Evolutionary conservation across 2,113 vertebrate genomes (phyloP).

Genomic region (Lepus europaeus): DNA sequence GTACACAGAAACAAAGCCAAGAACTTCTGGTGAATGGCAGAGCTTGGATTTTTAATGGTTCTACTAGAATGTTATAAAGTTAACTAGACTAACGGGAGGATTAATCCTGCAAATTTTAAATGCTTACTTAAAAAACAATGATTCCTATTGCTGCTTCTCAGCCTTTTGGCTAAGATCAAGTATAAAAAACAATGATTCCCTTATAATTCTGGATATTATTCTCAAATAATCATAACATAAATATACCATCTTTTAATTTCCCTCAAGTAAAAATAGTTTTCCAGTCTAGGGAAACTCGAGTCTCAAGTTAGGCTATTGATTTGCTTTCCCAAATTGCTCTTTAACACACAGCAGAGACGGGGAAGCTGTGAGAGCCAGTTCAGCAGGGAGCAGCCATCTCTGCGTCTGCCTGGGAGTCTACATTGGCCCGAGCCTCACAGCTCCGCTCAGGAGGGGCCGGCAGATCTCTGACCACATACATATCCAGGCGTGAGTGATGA

Average conservation of each 20-base stretch:
- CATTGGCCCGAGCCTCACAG: neutral
- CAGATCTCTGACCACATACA: neutral
- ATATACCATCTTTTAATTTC: neutral
- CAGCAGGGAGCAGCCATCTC: neutral
- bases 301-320: conserved; percentile 17
- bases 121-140: conserved; percentile 44
- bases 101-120: neutral
- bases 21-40: neutral
- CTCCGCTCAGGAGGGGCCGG: neutral
- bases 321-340: neutral
- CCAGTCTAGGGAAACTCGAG: neutral
- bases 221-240: conserved; percentile 39
- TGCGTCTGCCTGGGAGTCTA: neutral
- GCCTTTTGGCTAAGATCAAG: too few species aligned
- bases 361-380: neutral
- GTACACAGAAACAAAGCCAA: neutral
- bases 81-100: neutral
- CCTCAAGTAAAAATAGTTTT: neutral
- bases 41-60: neutral
- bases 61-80: neutral
- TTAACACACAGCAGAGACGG: neutral
- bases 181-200: neutral
- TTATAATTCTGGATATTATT: conserved; percentile 10
- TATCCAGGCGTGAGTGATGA: neutral
- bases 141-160: too few species aligned